Evolutionary conservation across 2,113 vertebrate genomes (phyloP).

Genomic region (Mus musculus): GRCm39 chr1:77349501-77350000

Average conservation of each 20-base stretch:
- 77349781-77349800: neutral
- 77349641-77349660: constrained; percentile 71
- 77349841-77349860: constrained; percentile 47
- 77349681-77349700: constrained; percentile 73
- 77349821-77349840: constrained; percentile 63
- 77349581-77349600: constrained; percentile 73
- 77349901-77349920: constrained; percentile 84
- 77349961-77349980: constrained; percentile 80
- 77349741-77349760: neutral
- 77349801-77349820: constrained; percentile 75
- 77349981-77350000: constrained; percentile 85
- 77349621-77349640: constrained; percentile 81
- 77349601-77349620: constrained; percentile 83
- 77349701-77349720: constrained; percentile 77
- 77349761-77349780: constrained; percentile 66
- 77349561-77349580: constrained; percentile 75
- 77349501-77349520: neutral
- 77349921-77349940: constrained; percentile 86
- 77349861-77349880: constrained; percentile 43
- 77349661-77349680: constrained; percentile 67
- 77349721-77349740: constrained; percentile 49
- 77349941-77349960: constrained; percentile 86
- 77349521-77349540: neutral
- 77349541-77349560: constrained; percentile 82
- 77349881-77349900: constrained; percentile 82